Evolutionary conservation across 2,113 vertebrate genomes (phyloP).

Genomic region (Hippolais icterina): DNA sequence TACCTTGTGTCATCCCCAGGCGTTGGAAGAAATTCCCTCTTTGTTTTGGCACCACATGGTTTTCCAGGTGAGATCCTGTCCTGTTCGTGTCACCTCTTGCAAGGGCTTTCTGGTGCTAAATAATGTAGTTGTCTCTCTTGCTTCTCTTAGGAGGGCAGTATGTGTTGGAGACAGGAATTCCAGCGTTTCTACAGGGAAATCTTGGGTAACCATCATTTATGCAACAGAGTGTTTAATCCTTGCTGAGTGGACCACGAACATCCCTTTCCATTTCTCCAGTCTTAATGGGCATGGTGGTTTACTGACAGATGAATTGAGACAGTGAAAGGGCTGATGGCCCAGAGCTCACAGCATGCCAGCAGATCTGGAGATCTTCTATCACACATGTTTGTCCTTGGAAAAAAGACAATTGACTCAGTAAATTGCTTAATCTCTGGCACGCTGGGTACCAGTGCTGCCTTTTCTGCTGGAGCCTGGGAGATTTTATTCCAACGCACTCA

Average conservation of each 20-base stretch:
- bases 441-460: not conserved
- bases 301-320: slow-evolving; percentile 59
- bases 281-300: slow-evolving; percentile 19
- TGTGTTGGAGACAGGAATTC: not conserved
- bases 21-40: not conserved
- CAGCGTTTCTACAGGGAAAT: not conserved
- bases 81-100: not conserved
- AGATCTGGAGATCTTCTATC: slow-evolving; percentile 59
- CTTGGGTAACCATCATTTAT: not conserved
- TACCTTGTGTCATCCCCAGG: rapidly evolving
- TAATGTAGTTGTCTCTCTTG: not conserved
- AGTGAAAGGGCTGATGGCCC: slow-evolving; percentile 54
- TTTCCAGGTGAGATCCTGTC: not conserved
- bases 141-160: not conserved
- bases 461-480: not conserved
- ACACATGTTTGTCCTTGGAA: slow-evolving; percentile 63
- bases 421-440: slow-evolving; percentile 54
- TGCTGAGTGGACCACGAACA: not conserved
- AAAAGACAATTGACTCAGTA: slow-evolving; percentile 65
- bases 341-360: slow-evolving; percentile 41
- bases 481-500: not conserved
- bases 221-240: not conserved
- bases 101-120: not conserved
- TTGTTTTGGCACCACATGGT: rapidly evolving
- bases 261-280: slow-evolving; percentile 12